Evolutionary conservation across 37 sponge, comb jelly and placozoan species (phyloP), one percentile per base, ranked within the genome.

Genomic region (Tethya wilhelma): DNA sequence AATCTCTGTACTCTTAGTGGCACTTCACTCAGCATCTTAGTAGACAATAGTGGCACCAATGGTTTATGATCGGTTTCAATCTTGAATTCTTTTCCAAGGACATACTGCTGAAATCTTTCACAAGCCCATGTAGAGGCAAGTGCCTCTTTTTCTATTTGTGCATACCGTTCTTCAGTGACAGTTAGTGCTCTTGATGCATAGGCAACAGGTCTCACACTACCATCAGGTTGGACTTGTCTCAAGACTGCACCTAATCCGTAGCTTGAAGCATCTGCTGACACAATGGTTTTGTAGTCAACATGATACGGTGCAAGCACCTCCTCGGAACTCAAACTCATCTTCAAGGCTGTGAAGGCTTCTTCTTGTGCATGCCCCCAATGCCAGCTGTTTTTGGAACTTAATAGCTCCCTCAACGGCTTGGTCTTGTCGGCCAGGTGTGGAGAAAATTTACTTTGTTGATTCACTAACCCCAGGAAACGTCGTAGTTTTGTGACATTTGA

Each of bases 21-120:
- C 0, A 79, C 44, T 33, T 25, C 23, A 38, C 68, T 69, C 1
- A 79, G 56, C 2, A 20, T 6, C 41, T 79, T 79, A 3, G 68
- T 26, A 31, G 44, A 34, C 22, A 79, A 17, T 25, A 79, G 46
- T 4, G 69, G 40, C 22, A 79, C 58, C 28, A 79, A 45, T 1
- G 79, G 79, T 36, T 79, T 79, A 55, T 79, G 69, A 40, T 67
- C 80, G 0, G 68, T 67, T n/a, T n/a, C n/a, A n/a, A n/a, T n/a
- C n/a, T n/a, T n/a, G n/a, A n/a, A n/a, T n/a, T n/a, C n/a, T n/a
- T n/a, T n/a, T n/a, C n/a, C n/a, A n/a, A n/a, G n/a, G n/a, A n/a
- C n/a, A n/a, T n/a, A n/a, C n/a, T n/a, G n/a, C n/a, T n/a, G n/a
- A n/a, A n/a, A n/a, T n/a, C n/a, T n/a, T n/a, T n/a, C n/a, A n/a